phyloP scores from a whole-genome alignment of 1,140 invertebrate genomes.

The Solen grandis region DNA sequence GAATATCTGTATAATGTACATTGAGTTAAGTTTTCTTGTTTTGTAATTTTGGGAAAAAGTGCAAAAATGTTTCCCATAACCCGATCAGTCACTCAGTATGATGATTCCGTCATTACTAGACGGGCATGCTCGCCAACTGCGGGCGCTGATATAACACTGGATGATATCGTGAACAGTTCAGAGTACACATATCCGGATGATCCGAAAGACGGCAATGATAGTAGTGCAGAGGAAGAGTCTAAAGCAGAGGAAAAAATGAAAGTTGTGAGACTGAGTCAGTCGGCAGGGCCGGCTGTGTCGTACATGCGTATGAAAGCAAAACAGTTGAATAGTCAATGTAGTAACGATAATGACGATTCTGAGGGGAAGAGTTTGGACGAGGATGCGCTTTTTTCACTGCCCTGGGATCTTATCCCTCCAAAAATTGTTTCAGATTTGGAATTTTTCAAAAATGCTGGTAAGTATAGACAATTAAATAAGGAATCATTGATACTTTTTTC shows the following conservation, averaged over 20 bases:
- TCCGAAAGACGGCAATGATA: conserved; percentile 51
- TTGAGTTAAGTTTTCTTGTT: too few species aligned
- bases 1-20: too few species aligned
- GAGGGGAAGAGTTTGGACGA: conserved; percentile 11
- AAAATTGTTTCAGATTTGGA: conserved; percentile 47
- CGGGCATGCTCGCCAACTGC: neutral
- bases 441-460: conserved; percentile 57
- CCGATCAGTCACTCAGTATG: conserved; percentile 38
- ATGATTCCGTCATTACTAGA: neutral
- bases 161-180: neutral
- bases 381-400: conserved; percentile 25
- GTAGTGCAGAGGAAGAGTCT: conserved; percentile 40
- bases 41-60: neutral
- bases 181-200: conserved; percentile 51
- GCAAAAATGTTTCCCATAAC: conserved; percentile 44
- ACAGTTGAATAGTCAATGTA: conserved; percentile 16
- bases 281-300: conserved; percentile 37
- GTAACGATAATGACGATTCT: conserved; percentile 16
- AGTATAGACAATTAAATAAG: too few species aligned
- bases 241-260: neutral
- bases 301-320: conserved; percentile 34
- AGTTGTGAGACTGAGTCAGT: conserved; percentile 21
- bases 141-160: neutral
- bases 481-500: too few species aligned
- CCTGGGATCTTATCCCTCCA: conserved; percentile 32